Conservation (phyloP, 2,888 invertebrate genomes). For the Zygogramma bicolorata region DNA sequence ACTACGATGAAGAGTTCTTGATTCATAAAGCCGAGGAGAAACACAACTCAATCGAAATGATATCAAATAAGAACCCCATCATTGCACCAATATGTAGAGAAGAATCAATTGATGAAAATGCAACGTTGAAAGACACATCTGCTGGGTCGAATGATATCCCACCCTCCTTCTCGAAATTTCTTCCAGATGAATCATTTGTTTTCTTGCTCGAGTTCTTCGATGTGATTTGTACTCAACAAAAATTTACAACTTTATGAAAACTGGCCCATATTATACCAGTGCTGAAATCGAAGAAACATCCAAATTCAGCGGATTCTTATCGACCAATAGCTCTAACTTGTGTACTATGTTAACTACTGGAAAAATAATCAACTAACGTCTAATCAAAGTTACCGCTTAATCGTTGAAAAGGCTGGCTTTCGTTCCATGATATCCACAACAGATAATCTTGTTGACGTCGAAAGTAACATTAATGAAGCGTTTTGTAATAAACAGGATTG, state of each 20-base stretch:
- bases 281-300: neutral
- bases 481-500: neutral
- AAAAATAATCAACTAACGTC: slow-evolving; percentile 7
- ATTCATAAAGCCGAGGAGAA: no score
- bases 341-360: neutral
- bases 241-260: slow-evolving; percentile 1
- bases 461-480: no score
- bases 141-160: slow-evolving; percentile 2
- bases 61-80: neutral
- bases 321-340: no score
- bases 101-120: neutral
- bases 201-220: neutral
- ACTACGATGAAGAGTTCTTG: neutral
- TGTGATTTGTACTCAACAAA: neutral
- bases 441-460: slow-evolving; percentile 5
- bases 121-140: slow-evolving; percentile 8
- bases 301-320: no score
- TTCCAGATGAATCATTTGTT: neutral
- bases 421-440: no score
- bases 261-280: neutral
- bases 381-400: no score
- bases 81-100: slow-evolving; percentile 4
- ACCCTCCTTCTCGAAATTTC: neutral
- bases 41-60: neutral
- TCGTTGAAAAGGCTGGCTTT: no score